A percentile compares a stretch with the other conserved stretches of the same genome.
These are phyloP conservation scores for Empidonax alnorum DNA, from an alignment of 2,113 vertebrate genomes.

Conservation along the genomic window DNA sequence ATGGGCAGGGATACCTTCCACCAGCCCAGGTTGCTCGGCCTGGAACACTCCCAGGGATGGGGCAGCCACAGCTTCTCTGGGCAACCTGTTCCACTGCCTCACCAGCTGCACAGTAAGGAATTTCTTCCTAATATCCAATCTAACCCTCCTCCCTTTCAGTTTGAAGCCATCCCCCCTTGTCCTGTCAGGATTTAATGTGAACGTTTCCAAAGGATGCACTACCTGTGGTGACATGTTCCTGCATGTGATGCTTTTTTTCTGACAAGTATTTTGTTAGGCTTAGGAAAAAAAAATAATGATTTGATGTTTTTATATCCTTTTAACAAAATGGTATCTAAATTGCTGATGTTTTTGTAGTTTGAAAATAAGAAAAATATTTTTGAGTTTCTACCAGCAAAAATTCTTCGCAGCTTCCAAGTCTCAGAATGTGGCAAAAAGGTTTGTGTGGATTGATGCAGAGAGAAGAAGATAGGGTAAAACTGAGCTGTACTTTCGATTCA, in stretches of 20 bases:
- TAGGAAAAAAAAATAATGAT: neutral
- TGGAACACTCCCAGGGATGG: neutral
- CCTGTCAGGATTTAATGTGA: neutral
- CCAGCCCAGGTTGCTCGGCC: neutral
- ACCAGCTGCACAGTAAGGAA: neutral
- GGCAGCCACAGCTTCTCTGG: neutral
- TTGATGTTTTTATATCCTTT: neutral
- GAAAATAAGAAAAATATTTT: neutral
- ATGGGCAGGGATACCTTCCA: neutral
- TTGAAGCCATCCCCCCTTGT: neutral
- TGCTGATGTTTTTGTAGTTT: neutral
- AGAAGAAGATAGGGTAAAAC: neutral
- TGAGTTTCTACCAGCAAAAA: neutral
- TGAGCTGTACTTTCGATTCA: neutral
- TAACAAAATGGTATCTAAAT: neutral
- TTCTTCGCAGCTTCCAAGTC: neutral
- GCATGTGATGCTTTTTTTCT: neutral
- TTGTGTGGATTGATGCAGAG: neutral
- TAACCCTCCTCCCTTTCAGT: neutral
- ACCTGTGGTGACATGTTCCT: neutral
- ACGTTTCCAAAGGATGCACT: neutral
- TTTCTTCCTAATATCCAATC: neutral
- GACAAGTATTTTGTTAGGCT: neutral
- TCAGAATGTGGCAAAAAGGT: neutral
- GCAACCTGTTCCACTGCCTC: neutral